Evolutionary conservation across 2,888 invertebrate species (phyloP), one percentile per base, ranked within the genome.

Genomic region (Mythimna ferrago): DNA sequence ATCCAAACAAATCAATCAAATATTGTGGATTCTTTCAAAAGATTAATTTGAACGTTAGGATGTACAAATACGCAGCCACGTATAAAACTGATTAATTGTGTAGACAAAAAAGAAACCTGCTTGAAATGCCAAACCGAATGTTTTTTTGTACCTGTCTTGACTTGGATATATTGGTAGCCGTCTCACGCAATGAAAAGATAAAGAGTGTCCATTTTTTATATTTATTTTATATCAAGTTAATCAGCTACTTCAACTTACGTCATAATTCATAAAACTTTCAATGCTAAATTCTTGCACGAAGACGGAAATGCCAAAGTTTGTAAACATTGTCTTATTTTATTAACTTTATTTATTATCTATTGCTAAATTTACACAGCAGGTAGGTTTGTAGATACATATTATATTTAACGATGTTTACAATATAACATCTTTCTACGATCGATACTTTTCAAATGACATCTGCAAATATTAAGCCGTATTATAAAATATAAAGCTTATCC

Each of bases 1-100:
- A 69, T 72, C 60, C 78, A 78, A 86, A 81, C 62, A 53, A 76
- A 81, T 74, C 74, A 79, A 76, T 83, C 77, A 73, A 66, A 73
- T 69, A 48, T 56, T 32, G 57, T 67, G 57, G 60, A 68, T 73
- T 70, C 66, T 72, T 70, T 63, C 35, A 7, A 64, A 79, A 75
- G 69, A 85, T 86, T 76, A 76, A 82, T 86, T 71, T 63, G 44
- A 78, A 48, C 75, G 76, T 86, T 86, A 79, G 66, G 62, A 76
- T 79, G 54, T 86, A 82, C 80, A 84, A 81, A 86, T 81, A 80
- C 75, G 61, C 74, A 65, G 63, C 53, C 66, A 67, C 63, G 68
- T 78, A 77, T 74, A 73, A 81, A 85, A 72, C 78, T 83, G 81
- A 86, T 85, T 84, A 82, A 86, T 86, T 78, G 72, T 76, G 79